These are phyloP conservation scores for Ceratotherium simum DNA, from an alignment of 2,113 vertebrate species.

Conservation along the genomic window DNA sequence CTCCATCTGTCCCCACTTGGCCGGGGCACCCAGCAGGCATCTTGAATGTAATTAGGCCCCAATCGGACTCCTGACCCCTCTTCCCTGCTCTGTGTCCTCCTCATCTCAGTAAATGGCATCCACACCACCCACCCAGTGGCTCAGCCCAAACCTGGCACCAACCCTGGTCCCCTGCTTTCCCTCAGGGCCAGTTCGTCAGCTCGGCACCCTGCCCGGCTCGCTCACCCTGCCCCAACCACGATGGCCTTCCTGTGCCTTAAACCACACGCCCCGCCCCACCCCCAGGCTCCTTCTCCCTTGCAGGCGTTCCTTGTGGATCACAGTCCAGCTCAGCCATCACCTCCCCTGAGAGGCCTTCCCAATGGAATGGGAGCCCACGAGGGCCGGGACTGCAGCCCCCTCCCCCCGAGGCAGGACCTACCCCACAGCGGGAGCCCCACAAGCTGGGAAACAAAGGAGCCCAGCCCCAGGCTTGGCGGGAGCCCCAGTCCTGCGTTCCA, in stretches of 20 bases:
- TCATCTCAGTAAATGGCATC: neutral
- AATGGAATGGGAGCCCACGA: fast-evolving
- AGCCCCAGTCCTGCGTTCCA: too few species aligned
- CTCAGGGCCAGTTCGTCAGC: too few species aligned
- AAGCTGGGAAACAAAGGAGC: fast-evolving
- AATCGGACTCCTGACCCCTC: neutral
- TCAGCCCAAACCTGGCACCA: neutral
- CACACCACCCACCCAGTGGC: fast-evolving
- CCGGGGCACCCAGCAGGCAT: neutral
- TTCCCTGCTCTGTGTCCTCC: fast-evolving
- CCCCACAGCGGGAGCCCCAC: fast-evolving
- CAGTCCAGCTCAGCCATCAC: neutral
- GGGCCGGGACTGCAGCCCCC: neutral
- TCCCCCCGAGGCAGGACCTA: neutral
- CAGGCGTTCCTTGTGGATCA: fast-evolving
- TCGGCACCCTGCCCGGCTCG: fast-evolving
- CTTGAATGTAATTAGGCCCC: neutral
- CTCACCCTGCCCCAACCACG: too few species aligned
- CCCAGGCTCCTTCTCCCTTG: neutral
- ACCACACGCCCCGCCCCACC: too few species aligned
- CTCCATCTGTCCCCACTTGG: neutral
- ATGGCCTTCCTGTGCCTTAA: neutral
- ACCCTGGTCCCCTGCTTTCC: neutral
- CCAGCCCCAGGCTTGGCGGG: fast-evolving
- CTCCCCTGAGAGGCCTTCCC: neutral